Evolutionary conservation across 2,113 vertebrate species (phyloP), one percentile per base, ranked within the genome.

Genomic region (Xenotilapia longispinis): DNA sequence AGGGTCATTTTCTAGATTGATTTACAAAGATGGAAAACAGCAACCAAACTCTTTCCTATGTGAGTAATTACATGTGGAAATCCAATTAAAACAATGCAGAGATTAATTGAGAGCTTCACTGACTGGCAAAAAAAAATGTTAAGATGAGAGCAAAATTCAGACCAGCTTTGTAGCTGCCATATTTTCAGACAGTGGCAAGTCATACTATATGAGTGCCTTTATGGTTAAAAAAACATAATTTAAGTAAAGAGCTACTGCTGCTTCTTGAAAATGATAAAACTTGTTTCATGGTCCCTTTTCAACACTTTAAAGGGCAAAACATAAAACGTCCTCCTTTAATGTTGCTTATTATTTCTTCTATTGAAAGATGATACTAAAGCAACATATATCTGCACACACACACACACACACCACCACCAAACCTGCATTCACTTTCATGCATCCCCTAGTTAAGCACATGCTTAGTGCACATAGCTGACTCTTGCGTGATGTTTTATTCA

Each of bases 401-500:
- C 42, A 21, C 28, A 28, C n/a, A 26, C 55, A 28, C 3, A 36
- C 2, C 31, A 68, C 33, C 33, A 28, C 51, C 45, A 63, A 33
- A 57, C 54, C 11, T 26, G 42, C 55, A n/a, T 21, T 47, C 19
- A 21, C 7, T 42, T 51, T 5, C 31, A 81, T 78, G 70, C 49
- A 51, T 31, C 60, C 7, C 12, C 80, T 26, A 63, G 40, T 82
- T 31, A 78, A 88, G 55, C 83, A 81, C 88, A 84, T 68, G 84
- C 82, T 91, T 36, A 38, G 75, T 78, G 88, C 91, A 55, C 68
- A 85, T 84, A 90, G 26, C 80, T 70, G 70, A 87, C 83, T 82
- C 81, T 42, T 5, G 58, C 9, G 28, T 33, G 53, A 96, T 96
- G 94, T 95, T 96, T 96, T 94, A 96, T 96, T 96, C 94, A 96